A percentile compares a stretch with the other conserved stretches of the same genome.
These are phyloP conservation scores for Mythimna albipuncta DNA, from an alignment of 2,888 invertebrate species.

Conservation along the genomic window DNA sequence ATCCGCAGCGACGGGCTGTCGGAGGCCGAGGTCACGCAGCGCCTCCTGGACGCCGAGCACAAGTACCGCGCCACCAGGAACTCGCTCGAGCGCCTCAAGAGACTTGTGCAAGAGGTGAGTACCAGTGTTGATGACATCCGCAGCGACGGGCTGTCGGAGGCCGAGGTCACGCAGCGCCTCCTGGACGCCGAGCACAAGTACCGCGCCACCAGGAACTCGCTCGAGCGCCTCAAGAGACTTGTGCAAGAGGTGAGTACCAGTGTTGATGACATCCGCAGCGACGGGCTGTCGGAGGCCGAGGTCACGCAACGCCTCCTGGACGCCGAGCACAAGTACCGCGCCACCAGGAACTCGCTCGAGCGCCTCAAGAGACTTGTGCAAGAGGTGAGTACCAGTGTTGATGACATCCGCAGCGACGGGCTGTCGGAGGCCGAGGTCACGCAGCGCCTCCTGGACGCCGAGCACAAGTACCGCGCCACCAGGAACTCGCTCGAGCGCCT, in stretches of 20 bases:
- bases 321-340: conserved; percentile 75
- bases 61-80: conserved; percentile 73
- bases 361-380: conserved; percentile 75
- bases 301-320: conserved; percentile 76
- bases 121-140: too few species aligned
- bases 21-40: conserved; percentile 79
- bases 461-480: conserved; percentile 75
- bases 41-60: conserved; percentile 74
- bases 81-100: conserved; percentile 70
- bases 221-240: conserved; percentile 72
- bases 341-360: conserved; percentile 72
- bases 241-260: conserved; percentile 81
- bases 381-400: conserved; percentile 79
- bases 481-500: conserved; percentile 70
- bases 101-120: conserved; percentile 80
- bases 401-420: conserved; percentile 81
- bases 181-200: conserved; percentile 75
- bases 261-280: conserved; percentile 81
- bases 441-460: conserved; percentile 74
- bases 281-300: conserved; percentile 79
- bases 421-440: conserved; percentile 79
- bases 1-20: conserved; percentile 80
- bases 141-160: conserved; percentile 80
- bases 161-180: conserved; percentile 77
- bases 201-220: conserved; percentile 70